phyloP scores from a whole-genome alignment of 2,888 invertebrate genomes.

The Linyphia triangularis region DNA sequence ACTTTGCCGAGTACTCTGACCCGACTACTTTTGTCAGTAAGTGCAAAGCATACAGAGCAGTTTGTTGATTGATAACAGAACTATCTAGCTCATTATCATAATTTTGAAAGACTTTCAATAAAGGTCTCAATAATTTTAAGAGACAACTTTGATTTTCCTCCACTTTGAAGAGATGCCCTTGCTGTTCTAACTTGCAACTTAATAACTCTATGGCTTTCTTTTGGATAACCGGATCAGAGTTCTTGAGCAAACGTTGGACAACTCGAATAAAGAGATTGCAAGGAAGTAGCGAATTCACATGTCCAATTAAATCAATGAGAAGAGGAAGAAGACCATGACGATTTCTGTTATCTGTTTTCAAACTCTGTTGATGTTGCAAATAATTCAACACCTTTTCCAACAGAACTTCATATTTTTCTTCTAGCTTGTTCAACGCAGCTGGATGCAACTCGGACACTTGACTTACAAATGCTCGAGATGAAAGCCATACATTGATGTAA shows the following conservation, averaged over 20 bases:
- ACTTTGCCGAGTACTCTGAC: slow-evolving; percentile 84
- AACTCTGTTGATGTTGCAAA: slow-evolving; percentile 76
- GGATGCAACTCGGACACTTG: slow-evolving; percentile 83
- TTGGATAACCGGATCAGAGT: slow-evolving; percentile 86
- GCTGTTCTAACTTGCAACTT: slow-evolving; percentile 88
- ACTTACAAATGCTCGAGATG: slow-evolving; percentile 85
- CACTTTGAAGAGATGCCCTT: slow-evolving; percentile 79
- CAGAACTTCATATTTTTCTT: slow-evolving; percentile 85
- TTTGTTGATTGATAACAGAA: slow-evolving; percentile 87
- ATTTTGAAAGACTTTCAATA: slow-evolving; percentile 84
- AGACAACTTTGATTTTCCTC: slow-evolving; percentile 29
- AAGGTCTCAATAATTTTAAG: slow-evolving; percentile 79
- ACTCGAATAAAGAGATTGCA: slow-evolving; percentile 85
- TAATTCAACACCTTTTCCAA: slow-evolving; percentile 78
- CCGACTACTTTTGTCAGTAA: slow-evolving; percentile 88
- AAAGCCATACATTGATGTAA: slow-evolving; percentile 86
- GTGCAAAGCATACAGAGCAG: slow-evolving; percentile 89
- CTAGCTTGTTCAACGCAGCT: slow-evolving; percentile 82
- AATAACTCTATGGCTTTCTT: slow-evolving; percentile 91
- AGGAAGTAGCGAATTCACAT: slow-evolving; percentile 82
- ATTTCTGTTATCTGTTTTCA: background rate
- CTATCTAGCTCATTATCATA: slow-evolving; percentile 80
- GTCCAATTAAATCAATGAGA: slow-evolving; percentile 46
- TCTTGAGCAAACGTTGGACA: slow-evolving; percentile 85
- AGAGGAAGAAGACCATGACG: slow-evolving; percentile 12